Evolutionary conservation across 2,113 vertebrate species (phyloP).

Genomic region (Nothobranchius furzeri): DNA sequence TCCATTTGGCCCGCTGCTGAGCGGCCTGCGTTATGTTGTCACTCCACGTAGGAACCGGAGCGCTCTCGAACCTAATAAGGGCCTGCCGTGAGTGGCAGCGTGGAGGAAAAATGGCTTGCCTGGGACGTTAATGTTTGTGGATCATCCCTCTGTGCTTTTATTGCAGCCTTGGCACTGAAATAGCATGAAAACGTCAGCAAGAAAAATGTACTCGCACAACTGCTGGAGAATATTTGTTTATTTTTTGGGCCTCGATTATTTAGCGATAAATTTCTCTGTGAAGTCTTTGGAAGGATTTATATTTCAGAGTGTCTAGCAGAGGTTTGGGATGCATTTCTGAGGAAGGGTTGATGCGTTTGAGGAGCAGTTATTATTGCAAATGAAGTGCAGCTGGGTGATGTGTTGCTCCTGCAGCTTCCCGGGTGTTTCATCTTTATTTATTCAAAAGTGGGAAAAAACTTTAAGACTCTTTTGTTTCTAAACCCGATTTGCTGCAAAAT

Average conservation of each 20-base stretch:
- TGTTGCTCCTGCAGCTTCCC: not conserved
- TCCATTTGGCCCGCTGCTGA: conserved; percentile 49
- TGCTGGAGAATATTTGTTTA: conserved; percentile 55
- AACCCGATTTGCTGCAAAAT: not conserved
- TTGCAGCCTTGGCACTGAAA: conserved; percentile 49
- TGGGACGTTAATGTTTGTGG: conserved; percentile 65
- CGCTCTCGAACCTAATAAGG: conserved; percentile 71
- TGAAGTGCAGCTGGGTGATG: conserved; percentile 23
- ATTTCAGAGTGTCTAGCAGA: conserved; percentile 16
- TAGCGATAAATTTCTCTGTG: conserved; percentile 40
- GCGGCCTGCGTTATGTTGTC: conserved; percentile 56
- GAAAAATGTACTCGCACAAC: conserved; percentile 58
- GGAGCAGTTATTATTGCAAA: conserved; percentile 12
- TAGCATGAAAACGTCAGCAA: conserved; percentile 63
- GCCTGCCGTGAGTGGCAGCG: conserved; percentile 55
- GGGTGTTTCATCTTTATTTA: not conserved
- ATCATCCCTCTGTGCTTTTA: conserved; percentile 55
- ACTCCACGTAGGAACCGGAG: conserved; percentile 48
- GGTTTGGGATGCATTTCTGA: conserved; percentile 13
- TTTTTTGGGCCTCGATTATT: conserved; percentile 41
- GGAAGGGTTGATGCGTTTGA: conserved; percentile 11
- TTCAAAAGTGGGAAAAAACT: no score
- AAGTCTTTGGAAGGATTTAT: conserved; percentile 41
- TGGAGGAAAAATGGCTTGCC: conserved; percentile 68
- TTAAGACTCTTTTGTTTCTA: no score